Base-by-base conservation (phyloP, 2,888 invertebrate genomes). In the Dastarcus helophoroides region DNA sequence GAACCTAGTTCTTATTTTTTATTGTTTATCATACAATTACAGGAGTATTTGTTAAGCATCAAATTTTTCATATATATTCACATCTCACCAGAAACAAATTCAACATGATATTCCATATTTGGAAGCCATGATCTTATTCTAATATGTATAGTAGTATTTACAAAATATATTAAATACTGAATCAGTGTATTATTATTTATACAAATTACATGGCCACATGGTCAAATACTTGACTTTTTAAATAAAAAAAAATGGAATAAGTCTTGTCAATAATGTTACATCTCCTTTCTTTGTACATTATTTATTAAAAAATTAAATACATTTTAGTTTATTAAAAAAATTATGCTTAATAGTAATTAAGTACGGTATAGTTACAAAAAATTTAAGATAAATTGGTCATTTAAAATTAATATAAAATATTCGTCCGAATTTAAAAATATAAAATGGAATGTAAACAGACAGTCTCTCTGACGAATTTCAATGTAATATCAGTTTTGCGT, bases 101-200 rank as follows among this genome's bases (percentile, higher is more conserved):
- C 42, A 43, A 41, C 37, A 40, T 38, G 42, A 43, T 48, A 35
- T 41, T 38, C 41, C 37, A 39, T 38, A 43, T 43, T 43, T 47
- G 47, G 47, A 47, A 47, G 47, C 47, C 47, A 47, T 43, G 39
- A 40, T 43, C 38, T 44, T 41, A 35, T 41, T 49, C 51, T 42
- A 46, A 43, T 51, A 48, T 47, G 39, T 43, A 44, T 36, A 35
- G 26, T 33, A 34, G 34, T 49, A 47, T 50, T 37, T 50, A 48
- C 47, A 50, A 38, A 41, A 47, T 42, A 43, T 45, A 41, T 42
- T 42, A 47, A 53, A 54, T 54, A 55, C 54, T 53, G 53, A 51
- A 53, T 40, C 37, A 44, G 46, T 44, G n/a, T n/a, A n/a, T n/a
- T n/a, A 42, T 42, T 44, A 44, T 46, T 43, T 41, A 47, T 41